Base-by-base conservation (phyloP, 2,797 vertebrate genomes). In the Lacerta viridis region DNA sequence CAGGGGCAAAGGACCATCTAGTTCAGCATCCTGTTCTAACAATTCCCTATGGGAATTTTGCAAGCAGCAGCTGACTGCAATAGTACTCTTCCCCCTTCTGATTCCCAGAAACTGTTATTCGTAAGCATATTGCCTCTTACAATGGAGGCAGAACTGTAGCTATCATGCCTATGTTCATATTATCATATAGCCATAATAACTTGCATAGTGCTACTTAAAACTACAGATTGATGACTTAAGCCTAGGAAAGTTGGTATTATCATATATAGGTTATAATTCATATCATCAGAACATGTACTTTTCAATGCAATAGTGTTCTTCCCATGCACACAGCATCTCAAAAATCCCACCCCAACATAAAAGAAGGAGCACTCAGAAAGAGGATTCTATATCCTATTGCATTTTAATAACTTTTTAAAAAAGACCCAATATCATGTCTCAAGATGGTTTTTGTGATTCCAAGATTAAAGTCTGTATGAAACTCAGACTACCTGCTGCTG, bases 181-280 rank as follows among this genome's bases (percentile, higher is more conserved):
- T 23, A 64, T 18, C 23, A 18, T 71, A 71, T 71, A n/a, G n/a
- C n/a, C 29, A n/a, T 71, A 33, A 33, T 13, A 71, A 69, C 66
- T 69, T n/a, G 27, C n/a, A 85, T 3, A 4, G 13, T 59, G 79
- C 4, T 4, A 59, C 88, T 2, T 5, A 91, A 88, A 88, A 13
- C 7, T 87, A 88, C 83, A 15, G 89, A 88, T 79, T 36, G 68
- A 88, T 72, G 33, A 72, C 17, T 10, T 79, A 64, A 86, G 50
- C 46, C 90, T 0, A 66, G 88, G 93, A 92, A 93, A 64, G 5
- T 61, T 61, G 85, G 93, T 88, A 6, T 39, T 89, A 90, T 91
- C 86, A 91, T 88, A 90, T 87, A 29, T 18, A n/a, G 17, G 66
- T 61, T 84, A 87, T 78, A 25, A 5, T 72, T 50, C 15, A 0